Conservation (phyloP, 2,797 vertebrate genomes). For the Danio choprae region DNA sequence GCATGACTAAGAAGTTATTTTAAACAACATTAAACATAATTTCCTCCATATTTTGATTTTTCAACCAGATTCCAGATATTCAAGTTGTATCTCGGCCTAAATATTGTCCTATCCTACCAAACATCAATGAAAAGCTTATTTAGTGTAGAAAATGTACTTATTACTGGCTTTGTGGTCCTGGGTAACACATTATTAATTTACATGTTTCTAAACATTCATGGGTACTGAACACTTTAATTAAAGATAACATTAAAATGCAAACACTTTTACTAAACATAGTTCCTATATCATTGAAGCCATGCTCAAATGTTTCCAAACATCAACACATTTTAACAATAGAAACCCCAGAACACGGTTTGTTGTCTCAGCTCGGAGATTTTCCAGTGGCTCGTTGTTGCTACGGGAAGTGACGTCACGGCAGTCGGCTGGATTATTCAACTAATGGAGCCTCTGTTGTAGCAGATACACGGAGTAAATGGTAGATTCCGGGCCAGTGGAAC, state of each 20-base stretch:
- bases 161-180: not conserved
- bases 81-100: too few relatives aligned
- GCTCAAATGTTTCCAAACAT: not conserved
- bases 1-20: too few relatives aligned
- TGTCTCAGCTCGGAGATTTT: constrained; percentile 18
- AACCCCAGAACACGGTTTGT: constrained; percentile 45
- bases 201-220: not conserved
- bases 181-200: not conserved
- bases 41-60: too few relatives aligned
- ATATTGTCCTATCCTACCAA: too few relatives aligned
- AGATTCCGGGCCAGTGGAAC: not conserved
- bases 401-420: constrained; percentile 82
- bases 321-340: constrained; percentile 46
- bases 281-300: not conserved
- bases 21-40: too few relatives aligned
- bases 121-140: too few relatives aligned
- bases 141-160: too few relatives aligned
- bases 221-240: not conserved
- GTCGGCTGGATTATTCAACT: constrained; percentile 61
- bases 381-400: constrained; percentile 68
- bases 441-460: constrained; percentile 33
- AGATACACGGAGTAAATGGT: not conserved
- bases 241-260: not conserved
- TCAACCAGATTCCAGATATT: too few relatives aligned
- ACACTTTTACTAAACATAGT: not conserved